Base-by-base conservation (phyloP, 2,113 vertebrate genomes). In the Himantopus leucocephalus region DNA sequence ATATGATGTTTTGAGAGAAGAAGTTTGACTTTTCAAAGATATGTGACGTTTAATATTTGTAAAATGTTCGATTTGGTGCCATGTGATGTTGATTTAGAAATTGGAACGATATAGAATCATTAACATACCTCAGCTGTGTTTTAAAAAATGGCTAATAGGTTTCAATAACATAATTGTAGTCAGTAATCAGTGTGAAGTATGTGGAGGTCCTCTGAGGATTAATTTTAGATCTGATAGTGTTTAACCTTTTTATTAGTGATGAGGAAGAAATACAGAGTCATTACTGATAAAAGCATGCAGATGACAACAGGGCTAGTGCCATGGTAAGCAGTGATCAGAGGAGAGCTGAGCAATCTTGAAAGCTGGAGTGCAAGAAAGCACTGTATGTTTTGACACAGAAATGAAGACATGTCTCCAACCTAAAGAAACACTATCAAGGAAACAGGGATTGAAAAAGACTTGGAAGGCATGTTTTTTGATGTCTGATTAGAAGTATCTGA, bases 191-290 rank as follows among this genome's bases (percentile, higher is more conserved):
- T 68, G 55, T 70, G 16, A 20, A 86, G 63, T 55, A 72, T 56
- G n/a, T 68, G 37, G 35, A 60, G 7, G 59, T 80, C 35, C 76
- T 84, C 68, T 77, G 84, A 66, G 90, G 35, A 62, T 86, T 89
- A 63, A 66, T 92, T 95, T 89, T 84, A 58, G 59, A 64, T 83
- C 30, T 92, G 55, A 58, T 55, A 48, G 27, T 70, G 21, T 92
- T 97, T 94, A 95, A 95, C 84, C 83, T 95, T 95, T 91, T 89
- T 86, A 77, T 92, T 91, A 80, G 34, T 62, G 73, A 73, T 66
- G 55, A 92, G 45, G 34, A 66, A 66, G 45, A 88, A 88, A 41
- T 82, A 47, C 0, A 47, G 56, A 80, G 17, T 85, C 47, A 68
- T 82, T 94, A 52, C 58, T 68, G 71, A 55, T 95, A 29, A 89